Base-by-base conservation (phyloP, 2,113 vertebrate species). In the Poeciliopsis retropinna region DNA sequence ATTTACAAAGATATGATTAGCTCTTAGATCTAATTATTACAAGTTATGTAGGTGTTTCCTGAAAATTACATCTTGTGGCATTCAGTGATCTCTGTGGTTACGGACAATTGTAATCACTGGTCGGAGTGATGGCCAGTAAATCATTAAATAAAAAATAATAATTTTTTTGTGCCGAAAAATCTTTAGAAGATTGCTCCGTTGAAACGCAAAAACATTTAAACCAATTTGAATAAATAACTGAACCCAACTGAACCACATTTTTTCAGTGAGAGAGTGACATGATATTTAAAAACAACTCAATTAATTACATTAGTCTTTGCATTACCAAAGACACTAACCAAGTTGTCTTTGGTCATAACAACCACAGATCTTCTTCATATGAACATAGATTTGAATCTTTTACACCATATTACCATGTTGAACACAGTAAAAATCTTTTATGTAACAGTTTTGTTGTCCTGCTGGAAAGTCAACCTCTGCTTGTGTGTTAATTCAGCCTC, bases 91-190 rank as follows among this genome's bases (percentile, higher is more conserved):
- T 9, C 25, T n/a, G 51, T 54, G 47, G 22, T 57, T n/a, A 57
- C 22, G 9, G 25, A 10, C 10, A 57, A 57, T 57, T 57, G 19
- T 57, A 57, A 57, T n/a, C 51, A 57, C 2, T 22, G 7, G 22
- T 57, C 25, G 1, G 25, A 25, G 5, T 8, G 34, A 3, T 37
- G 34, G 34, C 34, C 10, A 37, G 34, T 11, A 37, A 37, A 37
- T 10, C 10, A 37, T 37, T 37, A 37, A 37, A 37, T 12, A 10
- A 37, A 37, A 37, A 37, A 12, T 12, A 3, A 37, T 37, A 11
- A 11, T 37, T 70, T 44, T 80, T 41, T 67, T 60, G 44, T 85
- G 74, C 80, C 65, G 30, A 72, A 79, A 80, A 81, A 80, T 74
- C 80, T 80, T 60, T 67, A 75, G 80, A 91, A 73, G 32, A n/a